Conservation (phyloP, 1,140 invertebrate genomes). For the Drosophila serrata region DNA sequence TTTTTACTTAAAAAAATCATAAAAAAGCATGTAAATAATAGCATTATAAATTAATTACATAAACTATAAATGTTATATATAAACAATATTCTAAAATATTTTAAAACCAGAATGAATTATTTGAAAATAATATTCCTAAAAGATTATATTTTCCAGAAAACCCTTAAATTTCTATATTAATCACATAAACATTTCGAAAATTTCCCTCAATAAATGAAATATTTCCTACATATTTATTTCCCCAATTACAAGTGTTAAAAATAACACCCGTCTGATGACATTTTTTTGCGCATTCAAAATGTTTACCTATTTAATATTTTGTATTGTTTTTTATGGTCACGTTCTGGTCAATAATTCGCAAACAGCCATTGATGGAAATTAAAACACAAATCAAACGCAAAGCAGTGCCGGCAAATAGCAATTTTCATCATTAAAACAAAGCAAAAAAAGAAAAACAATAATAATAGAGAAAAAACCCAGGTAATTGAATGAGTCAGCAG, state of each 20-base stretch:
- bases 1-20: no score
- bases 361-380: slow-evolving; percentile 53
- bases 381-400: slow-evolving; percentile 52
- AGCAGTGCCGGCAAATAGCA: slow-evolving; percentile 20
- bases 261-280: slow-evolving; percentile 7
- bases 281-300: slow-evolving; percentile 18
- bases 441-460: neutral
- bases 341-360: slow-evolving; percentile 74
- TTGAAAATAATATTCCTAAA: no score
- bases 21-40: no score
- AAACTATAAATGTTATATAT: neutral
- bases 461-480: neutral
- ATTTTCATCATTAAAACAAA: slow-evolving; percentile 18
- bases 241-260: slow-evolving; percentile 5
- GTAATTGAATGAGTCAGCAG: slow-evolving; percentile 59
- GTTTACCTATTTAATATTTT: neutral
- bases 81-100: neutral
- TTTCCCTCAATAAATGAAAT: neutral
- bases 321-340: slow-evolving; percentile 5
- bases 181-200: neutral
- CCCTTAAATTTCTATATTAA: neutral
- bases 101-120: neutral
- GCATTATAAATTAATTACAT: no score
- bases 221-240: neutral
- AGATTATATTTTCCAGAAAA: no score